Conservation (phyloP, 2,797 vertebrate species). For the Pipistrellus pygmaeus region DNA sequence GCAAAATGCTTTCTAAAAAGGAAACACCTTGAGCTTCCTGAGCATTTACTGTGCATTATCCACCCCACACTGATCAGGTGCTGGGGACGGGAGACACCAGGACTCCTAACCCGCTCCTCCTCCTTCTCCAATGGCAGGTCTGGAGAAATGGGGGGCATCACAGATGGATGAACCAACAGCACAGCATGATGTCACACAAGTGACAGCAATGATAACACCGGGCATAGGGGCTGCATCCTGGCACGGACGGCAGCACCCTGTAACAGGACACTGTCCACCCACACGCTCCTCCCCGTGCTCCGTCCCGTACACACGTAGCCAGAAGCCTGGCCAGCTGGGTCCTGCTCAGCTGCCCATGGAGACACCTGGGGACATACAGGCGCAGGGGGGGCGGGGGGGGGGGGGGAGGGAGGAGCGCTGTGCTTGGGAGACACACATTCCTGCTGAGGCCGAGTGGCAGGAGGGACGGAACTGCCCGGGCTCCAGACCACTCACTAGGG, state of each 20-base stretch:
- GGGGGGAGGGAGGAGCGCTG: neutral
- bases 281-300: neutral
- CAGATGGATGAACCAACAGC: too few species aligned
- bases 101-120: neutral
- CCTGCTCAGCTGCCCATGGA: neutral
- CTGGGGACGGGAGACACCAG: neutral
- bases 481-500: neutral
- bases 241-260: rapidly evolving
- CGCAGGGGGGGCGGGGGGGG: too few species aligned
- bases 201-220: neutral
- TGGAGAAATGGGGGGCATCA: neutral
- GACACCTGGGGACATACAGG: neutral
- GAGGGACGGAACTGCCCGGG: neutral
- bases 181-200: neutral
- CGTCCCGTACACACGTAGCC: rapidly evolving
- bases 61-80: neutral
- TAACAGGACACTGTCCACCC: rapidly evolving
- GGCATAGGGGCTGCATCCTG: too few species aligned
- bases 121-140: neutral
- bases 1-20: neutral
- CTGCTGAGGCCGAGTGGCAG: neutral
- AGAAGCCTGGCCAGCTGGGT: neutral
- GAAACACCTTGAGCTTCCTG: neutral
- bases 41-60: neutral
- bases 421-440: neutral